Percentiles rank a stretch among this genome's conserved stretches.
Conservation (phyloP, 2,797 vertebrate genomes). For the Diplodus sargus region DNA sequence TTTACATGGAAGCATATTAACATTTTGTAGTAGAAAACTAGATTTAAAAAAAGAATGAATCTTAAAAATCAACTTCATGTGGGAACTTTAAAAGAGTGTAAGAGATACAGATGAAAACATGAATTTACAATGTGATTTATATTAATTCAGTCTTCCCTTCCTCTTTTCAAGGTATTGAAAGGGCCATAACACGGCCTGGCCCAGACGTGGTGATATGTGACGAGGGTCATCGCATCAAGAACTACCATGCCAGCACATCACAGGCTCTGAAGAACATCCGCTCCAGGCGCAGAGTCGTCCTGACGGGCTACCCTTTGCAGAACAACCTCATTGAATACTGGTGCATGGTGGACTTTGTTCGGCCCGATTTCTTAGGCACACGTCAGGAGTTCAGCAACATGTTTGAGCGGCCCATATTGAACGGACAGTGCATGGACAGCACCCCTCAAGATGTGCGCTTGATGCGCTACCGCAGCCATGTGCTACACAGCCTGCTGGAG, state of each 20-base stretch:
- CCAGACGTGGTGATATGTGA: slow-evolving; percentile 99
- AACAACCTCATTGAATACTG: slow-evolving; percentile 99
- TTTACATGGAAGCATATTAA: too few species aligned
- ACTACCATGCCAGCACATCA: slow-evolving; percentile 98
- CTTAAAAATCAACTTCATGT: too few species aligned
- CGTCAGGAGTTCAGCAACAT: slow-evolving; percentile 99
- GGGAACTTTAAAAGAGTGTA: not conserved
- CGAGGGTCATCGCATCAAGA: slow-evolving; percentile 99
- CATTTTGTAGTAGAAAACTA: too few species aligned
- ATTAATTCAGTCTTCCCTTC: not conserved
- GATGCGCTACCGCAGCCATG: slow-evolving; percentile 98
- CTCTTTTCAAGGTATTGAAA: slow-evolving; percentile 90
- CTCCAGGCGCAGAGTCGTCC: slow-evolving; percentile 93
- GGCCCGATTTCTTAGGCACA: slow-evolving; percentile 96
- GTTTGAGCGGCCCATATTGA: slow-evolving; percentile 98
- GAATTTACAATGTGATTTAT: not conserved
- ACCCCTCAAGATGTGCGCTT: slow-evolving; percentile 96
- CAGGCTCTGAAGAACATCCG: slow-evolving; percentile 98
- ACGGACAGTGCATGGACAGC: slow-evolving; percentile 98
- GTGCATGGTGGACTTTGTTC: slow-evolving; percentile 99
- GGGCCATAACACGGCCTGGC: slow-evolving; percentile 93
- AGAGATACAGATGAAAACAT: not conserved
- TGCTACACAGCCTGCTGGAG: slow-evolving; percentile 97
- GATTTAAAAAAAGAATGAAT: too few species aligned
- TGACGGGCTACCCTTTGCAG: slow-evolving; percentile 96